phyloP scores from a whole-genome alignment of 2,888 invertebrate species.

The Agriotes lineatus region DNA sequence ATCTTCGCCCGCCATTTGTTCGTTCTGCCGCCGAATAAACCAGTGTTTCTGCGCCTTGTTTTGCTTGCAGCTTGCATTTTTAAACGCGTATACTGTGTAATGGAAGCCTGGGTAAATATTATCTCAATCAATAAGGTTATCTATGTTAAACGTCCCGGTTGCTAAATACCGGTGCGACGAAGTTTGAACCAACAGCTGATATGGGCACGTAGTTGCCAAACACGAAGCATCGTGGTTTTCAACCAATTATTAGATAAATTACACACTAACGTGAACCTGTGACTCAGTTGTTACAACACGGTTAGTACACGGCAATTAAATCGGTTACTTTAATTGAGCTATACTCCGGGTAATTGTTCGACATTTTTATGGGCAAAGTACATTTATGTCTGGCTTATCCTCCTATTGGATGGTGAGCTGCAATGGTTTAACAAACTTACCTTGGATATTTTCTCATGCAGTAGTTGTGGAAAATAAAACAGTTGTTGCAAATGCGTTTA shows the following conservation, averaged over 20 bases:
- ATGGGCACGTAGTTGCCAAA: neutral
- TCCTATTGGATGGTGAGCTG: no score
- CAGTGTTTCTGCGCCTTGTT: neutral
- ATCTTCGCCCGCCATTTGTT: neutral
- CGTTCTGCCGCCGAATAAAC: neutral
- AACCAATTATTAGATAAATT: neutral
- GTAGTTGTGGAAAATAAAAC: no score
- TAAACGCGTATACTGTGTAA: neutral
- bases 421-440: no score
- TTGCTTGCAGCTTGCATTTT: neutral
- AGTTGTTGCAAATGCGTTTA: no score
- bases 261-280: neutral
- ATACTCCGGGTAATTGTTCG: neutral
- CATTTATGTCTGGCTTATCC: neutral
- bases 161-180: neutral
- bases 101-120: neutral
- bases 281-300: neutral
- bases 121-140: conserved; percentile 9
- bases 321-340: neutral
- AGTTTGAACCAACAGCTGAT: neutral
- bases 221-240: neutral
- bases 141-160: neutral
- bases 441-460: no score
- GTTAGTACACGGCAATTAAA: conserved; percentile 6
- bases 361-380: neutral